Conservation (phyloP, 2,113 vertebrate genomes). For the Pedionomus torquatus region DNA sequence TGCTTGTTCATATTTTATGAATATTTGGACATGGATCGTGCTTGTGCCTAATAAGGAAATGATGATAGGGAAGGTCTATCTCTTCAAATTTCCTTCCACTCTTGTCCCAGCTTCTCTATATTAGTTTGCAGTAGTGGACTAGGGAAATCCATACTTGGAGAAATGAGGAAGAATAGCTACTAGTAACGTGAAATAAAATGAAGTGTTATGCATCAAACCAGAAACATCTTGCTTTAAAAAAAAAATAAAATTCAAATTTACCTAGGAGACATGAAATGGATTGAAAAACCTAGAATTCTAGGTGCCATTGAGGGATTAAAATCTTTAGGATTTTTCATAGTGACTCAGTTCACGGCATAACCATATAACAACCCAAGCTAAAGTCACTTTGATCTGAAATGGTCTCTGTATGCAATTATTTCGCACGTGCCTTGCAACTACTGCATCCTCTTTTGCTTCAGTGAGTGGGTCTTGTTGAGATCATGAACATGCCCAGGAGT, state of each 20-base stretch:
- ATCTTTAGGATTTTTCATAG: background rate
- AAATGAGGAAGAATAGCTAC: background rate
- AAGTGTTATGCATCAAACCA: background rate
- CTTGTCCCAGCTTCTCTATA: background rate
- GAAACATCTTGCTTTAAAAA: background rate
- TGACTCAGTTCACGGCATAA: background rate
- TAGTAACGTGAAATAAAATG: background rate
- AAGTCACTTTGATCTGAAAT: background rate
- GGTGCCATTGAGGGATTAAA: background rate
- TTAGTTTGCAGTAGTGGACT: background rate
- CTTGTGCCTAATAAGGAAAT: background rate
- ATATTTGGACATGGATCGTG: rapidly evolving
- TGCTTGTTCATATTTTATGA: background rate
- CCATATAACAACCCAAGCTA: background rate
- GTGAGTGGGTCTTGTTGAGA: background rate
- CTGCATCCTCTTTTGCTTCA: background rate
- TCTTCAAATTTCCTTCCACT: background rate
- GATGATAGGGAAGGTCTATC: background rate
- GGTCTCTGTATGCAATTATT: background rate
- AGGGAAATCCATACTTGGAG: background rate
- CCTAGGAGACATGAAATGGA: background rate
- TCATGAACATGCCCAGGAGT: rapidly evolving
- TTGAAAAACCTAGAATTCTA: background rate
- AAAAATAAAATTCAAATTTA: background rate
- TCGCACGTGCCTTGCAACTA: rapidly evolving